Evolutionary conservation across 1,140 invertebrate genomes (phyloP), one percentile per base, ranked within the genome.

Genomic region (Heterodera schachtii): DNA sequence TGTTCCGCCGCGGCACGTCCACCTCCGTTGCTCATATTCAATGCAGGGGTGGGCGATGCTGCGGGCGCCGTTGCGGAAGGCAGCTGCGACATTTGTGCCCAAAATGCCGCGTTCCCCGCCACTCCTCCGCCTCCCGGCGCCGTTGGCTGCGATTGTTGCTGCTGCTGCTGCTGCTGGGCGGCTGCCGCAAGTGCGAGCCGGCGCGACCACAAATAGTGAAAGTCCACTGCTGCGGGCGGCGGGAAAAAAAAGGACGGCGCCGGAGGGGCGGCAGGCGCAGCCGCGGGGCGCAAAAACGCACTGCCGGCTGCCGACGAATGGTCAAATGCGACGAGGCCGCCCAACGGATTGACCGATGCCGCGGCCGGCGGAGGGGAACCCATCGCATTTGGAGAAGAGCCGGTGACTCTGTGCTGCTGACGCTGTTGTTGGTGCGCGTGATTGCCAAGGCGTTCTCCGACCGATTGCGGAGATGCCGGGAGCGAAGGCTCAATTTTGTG

Each of bases 1-100:
- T 85, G 47, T 78, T 86, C 83, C 90, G 90, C 44, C 88, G 87
- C 83, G 4, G 86, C 82, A 49, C 85, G 74, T n/a, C n/a, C n/a
- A 13, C 85, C 85, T 47, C 85, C 85, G 57, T 41, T 69, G n/a
- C 5, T 5, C 11, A 73, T 60, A 16, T 19, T 73, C 16, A 52
- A 4, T 73, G 71, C 44, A 11, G 71, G 71, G 49, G 13, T 60
- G 11, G 57, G 16, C 57, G 16, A 60, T 16, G 57, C 16, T 16
- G 57, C 57, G 16, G 16, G 57, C 4, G 57, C 73, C 73, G 21
- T 64, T 16, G 52, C 74, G 52, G 41, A 31, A 19, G 41, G 46
- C 16, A 49, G 4, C 19, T 57, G 52, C 31, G 57, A 41, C 74
- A 75, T 75, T 52, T 31, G n/a, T 9, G 66, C 47, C 66, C 44